Evolutionary conservation across 1,140 invertebrate species (phyloP), one percentile per base, ranked within the genome.

Genomic region (Varroa destructor): DNA sequence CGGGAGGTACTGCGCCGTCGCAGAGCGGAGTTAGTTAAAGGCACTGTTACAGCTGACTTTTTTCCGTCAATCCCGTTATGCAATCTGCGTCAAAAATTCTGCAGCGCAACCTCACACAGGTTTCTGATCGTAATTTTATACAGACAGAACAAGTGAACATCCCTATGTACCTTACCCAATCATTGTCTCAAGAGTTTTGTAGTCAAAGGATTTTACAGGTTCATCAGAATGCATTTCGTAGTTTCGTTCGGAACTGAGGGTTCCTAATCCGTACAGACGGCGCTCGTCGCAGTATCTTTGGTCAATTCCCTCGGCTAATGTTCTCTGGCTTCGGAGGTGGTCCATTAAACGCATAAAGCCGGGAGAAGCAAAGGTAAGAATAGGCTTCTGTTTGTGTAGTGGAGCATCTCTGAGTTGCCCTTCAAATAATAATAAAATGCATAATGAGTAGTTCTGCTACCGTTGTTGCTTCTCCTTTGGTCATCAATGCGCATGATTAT

Each of bases 201-300:
- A 51, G 46, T 51, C 46, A 51, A 51, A 51, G 46, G 46, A 40
- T 14, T 40, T 36, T 12, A 2, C 3, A 40, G 61, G 10, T 5
- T 67, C 61, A 67, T 67, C 10, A 67, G 61, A 40, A 40, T 67
- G 40, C 37, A 40, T 43, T 37, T 67, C 61, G 61, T 67, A 67
- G 37, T 67, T 67, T 12, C 40, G 61, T 3, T 67, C 61, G 3
- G 61, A 67, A 40, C 61, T 67, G 40, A 67, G 40, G 1, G 61
- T 67, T 36, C 61, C 61, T 46, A 67, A 67, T 2, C 61, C 61
- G 61, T 67, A 67, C 14, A 67, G 36, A 14, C 46, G 40, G 12
- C 61, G 10, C 3, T 67, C 61, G n/a, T 67, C 61, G 46, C 61
- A 67, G 25, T 43, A 40, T 36, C 2, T 43, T 46, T 2, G 61